Base-by-base conservation (phyloP, 2,888 invertebrate species). In the Meliscaeva auricollis region DNA sequence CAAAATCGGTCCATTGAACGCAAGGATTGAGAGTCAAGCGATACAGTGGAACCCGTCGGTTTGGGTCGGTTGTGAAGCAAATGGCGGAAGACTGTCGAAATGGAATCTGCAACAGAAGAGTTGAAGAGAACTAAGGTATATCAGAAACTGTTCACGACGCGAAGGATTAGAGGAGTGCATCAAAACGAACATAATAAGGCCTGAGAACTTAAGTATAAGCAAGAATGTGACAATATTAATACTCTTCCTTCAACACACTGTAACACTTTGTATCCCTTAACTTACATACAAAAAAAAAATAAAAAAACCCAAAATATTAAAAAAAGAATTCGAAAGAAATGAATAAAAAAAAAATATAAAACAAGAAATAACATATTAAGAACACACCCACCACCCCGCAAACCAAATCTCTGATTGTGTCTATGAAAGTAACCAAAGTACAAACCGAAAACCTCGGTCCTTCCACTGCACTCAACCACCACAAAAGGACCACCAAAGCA, bases 381-480 rank as follows among this genome's bases (percentile, higher is more conserved):
- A 35, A 50, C 50, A 66, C 26, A 26, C 26, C 38, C 38, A 38
- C 9, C 38, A 11, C 11, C 7, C 46, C 64, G 20, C 35, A 58
- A 56, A 64, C 30, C 48, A 66, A 66, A 50, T 35, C 35, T 50
- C 66, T 64, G 46, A 64, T 46, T 64, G 66, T 35, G 66, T 66
- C 52, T 64, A 44, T 58, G 52, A 72, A 52, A 70, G 58, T 50
- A 50, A 48, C 69, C 58, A 48, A 68, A 72, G 52, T 66, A 75
- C 79, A 76, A 38, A 58, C 72, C 75, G 35, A 50, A 26, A 66
- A 50, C 35, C 50, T 66, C 35, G 13, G 50, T 66, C 48, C 50
- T 64, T 20, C 22, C 35, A 66, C 30, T 66, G 50, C 50, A 66
- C 66, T 15, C 50, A 50, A 75, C 70, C 64, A 72, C 48, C 56